phyloP scores from a whole-genome alignment of 1,140 invertebrate genomes.

The Drosophila simulans region DNA sequence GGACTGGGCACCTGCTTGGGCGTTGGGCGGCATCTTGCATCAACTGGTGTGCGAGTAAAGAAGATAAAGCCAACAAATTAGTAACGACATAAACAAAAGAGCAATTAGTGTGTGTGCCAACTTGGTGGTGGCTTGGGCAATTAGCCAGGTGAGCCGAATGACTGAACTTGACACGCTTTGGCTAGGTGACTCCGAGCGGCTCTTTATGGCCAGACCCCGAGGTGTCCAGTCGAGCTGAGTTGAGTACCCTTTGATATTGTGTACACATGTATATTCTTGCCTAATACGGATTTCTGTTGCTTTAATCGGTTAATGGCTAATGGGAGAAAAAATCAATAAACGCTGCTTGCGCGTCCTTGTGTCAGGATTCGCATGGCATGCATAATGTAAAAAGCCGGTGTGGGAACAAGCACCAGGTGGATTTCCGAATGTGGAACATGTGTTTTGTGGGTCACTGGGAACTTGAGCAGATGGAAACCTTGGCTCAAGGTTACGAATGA shows the following conservation, averaged over 20 bases:
- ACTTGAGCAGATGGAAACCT: constrained; percentile 16
- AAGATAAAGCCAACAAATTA: constrained; percentile 23
- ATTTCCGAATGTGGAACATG: constrained; percentile 6
- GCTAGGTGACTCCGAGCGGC: constrained; percentile 11
- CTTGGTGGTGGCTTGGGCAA: constrained; percentile 35
- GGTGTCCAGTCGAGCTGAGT: neutral
- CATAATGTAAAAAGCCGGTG: constrained; percentile 52
- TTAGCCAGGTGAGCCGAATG: constrained; percentile 17
- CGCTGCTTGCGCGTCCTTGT: constrained; percentile 48
- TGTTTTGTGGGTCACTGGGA: constrained; percentile 49
- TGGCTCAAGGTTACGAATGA: constrained; percentile 38
- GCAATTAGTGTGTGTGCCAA: constrained; percentile 53
- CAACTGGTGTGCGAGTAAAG: constrained; percentile 24
- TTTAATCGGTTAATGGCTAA: constrained; percentile 1
- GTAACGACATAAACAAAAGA: constrained; percentile 25
- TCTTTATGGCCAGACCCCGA: constrained; percentile 18
- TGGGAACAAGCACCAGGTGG: constrained; percentile 32
- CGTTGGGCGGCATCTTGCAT: constrained; percentile 82
- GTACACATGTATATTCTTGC: neutral
- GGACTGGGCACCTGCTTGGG: constrained; percentile 72
- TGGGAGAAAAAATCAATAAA: constrained; percentile 55
- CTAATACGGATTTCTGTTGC: neutral
- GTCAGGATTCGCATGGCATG: constrained; percentile 40
- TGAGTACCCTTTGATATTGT: constrained; percentile 8
- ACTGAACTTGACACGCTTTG: constrained; percentile 74